phyloP scores from a whole-genome alignment of 2,797 vertebrate genomes.

The Typhlichthys subterraneus region DNA sequence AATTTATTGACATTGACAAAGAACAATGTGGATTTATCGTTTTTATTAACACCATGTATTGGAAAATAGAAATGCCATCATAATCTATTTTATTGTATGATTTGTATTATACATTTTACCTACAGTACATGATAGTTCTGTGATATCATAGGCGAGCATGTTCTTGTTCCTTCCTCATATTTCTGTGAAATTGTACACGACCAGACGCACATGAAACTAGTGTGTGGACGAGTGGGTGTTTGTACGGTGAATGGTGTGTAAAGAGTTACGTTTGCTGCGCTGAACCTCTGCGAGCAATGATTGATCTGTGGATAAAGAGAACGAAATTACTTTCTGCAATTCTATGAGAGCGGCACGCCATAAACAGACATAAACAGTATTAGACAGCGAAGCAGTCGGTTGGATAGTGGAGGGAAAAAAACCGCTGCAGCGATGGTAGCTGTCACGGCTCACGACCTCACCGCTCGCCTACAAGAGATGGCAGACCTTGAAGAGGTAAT shows the following conservation, averaged over 20 bases:
- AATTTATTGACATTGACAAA: too few species aligned
- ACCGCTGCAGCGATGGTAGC: slow-evolving; percentile 25
- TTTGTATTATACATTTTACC: too few species aligned
- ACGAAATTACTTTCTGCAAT: slow-evolving; percentile 12
- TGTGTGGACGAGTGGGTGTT: background rate
- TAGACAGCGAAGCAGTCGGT: slow-evolving; percentile 7
- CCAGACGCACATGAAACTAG: too few species aligned
- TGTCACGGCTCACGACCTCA: slow-evolving; percentile 56
- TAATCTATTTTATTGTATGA: too few species aligned
- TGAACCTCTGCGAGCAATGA: slow-evolving; percentile 10
- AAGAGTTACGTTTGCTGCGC: background rate
- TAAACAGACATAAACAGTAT: slow-evolving; percentile 1
- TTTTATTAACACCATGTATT: too few species aligned
- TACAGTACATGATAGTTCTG: too few species aligned
- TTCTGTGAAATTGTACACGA: background rate
- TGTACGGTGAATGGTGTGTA: background rate
- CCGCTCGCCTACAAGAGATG: slow-evolving; percentile 46
- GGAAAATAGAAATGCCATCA: too few species aligned
- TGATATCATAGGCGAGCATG: too few species aligned
- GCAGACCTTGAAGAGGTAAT: slow-evolving; percentile 49
- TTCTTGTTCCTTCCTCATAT: too few species aligned
- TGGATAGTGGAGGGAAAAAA: slow-evolving; percentile 14
- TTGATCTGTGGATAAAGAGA: slow-evolving; percentile 14
- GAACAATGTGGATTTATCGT: too few species aligned
- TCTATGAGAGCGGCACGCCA: slow-evolving; percentile 6